Evolutionary conservation across 2,113 vertebrate species (phyloP), one percentile per base, ranked within the genome.

Genomic region (Nycticorax nycticorax): DNA sequence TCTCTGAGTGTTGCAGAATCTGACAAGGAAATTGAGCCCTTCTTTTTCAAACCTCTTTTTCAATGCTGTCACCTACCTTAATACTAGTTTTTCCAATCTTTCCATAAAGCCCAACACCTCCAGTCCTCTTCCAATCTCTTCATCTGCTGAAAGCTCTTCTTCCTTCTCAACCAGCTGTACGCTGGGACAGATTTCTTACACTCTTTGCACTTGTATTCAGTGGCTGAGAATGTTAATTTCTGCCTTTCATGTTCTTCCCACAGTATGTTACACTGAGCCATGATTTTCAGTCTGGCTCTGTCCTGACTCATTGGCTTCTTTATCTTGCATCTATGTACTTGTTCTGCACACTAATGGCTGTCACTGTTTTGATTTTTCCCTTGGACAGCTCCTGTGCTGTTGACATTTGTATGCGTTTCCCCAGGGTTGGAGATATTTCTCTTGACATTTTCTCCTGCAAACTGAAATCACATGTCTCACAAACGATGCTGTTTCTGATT

Each of bases 171-270:
- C 47, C 14, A 4, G n/a, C 52, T 91, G 22, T 32, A 60, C 24
- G 14, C 27, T 87, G 60, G 73, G 52, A 64, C 52, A 78, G 56
- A 78, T 81, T 74, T 89, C 53, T 73, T 92, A n/a, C 39, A 53
- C 74, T 37, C 62, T 41, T 74, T 88, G 41, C 53, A 19, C 50
- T 82, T 81, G 39, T 85, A 75, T 88, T 95, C 86, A 89, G 88
- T 94, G 95, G 72, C 72, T 95, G 88, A 88, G 93, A 93, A 92
- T 94, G 85, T 80, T 88, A 39, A 79, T 86, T 86, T 94, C 82
- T 92, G 82, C 56, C 82, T 92, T 92, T 95, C 47, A 8, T 88
- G 22, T 95, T 94, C 79, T 96, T 93, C 80, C 82, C 83, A 74
- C 79, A 81, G 63, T 32, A 59, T 5, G 27, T 83, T 83, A 67